Evolutionary conservation across 2,888 invertebrate species (phyloP), one percentile per base, ranked within the genome.

Genomic region (Drosophila neonasuta): DNA sequence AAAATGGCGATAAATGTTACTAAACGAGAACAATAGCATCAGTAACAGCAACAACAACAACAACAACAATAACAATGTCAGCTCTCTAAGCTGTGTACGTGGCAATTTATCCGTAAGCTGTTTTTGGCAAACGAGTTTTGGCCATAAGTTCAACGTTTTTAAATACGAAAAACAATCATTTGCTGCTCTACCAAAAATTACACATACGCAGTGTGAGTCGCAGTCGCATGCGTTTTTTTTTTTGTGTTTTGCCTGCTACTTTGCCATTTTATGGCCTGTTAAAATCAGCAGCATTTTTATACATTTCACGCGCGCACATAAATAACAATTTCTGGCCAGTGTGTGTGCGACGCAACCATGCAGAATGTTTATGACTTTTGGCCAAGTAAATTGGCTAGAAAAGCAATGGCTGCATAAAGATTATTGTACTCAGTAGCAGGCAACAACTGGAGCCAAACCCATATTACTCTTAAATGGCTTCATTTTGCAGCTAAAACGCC

Each of bases 1-100:
- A 79, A 87, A 87, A 81, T 75, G 75, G 82, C 83, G 85, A 86
- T 83, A 86, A 83, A 83, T 86, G 83, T 87, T 85, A 68, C 83
- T 77, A 82, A 87, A 73, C 81, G 76, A 63, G 75, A 77, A 80
- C 77, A 76, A 66, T 60, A 77, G 66, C 67, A 79, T 44, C 66
- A 77, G 32, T 57, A 67, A n/a, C 48, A 70, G 36, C 67, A 50
- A 11, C 52, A 56, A 52, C 48, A 63, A 42, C 39, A 63, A 50
- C 10, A 56, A 52, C 55, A 71, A 51, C 61, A 56, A 42, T 29
- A 58, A 48, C 54, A 71, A 61, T 46, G 49, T 36, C 54, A 46
- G 64, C 68, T 42, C 52, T 13, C 48, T 56, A 50, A 68, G 74
- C 71, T 57, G 58, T 74, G 64, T 70, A 63, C 63, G 63, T 62